Base-by-base conservation (phyloP, 1,140 invertebrate species). In the Dendroctonus ponderosae region DNA sequence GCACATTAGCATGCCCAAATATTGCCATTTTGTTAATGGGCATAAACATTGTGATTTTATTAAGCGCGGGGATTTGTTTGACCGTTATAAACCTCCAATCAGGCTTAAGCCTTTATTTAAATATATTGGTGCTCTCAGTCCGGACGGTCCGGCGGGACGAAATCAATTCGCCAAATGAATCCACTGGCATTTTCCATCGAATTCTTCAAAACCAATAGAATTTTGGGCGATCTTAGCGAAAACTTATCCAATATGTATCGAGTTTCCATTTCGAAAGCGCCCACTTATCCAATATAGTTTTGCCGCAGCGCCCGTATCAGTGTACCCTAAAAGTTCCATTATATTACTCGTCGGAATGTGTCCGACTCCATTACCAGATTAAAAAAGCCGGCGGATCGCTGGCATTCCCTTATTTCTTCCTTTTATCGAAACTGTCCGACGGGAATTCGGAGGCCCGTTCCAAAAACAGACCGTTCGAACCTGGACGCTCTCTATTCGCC, bases 341-440 rank as follows among this genome's bases (percentile, higher is more conserved):
- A 61, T 39, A 61, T 61, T 61, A 50, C 59, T 61, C 53, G 38
- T 40, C 59, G 59, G 59, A 61, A 61, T 61, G 59, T 61, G 59
- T 61, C 59, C 59, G 46, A 61, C 59, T 61, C 59, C 59, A 61
- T 61, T 61, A 61, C 59, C 37, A 61, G 59, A 61, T 61, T 61
- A 61, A 61, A 61, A 61, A 61, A 61, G 59, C 46, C 48, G 59
- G 59, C 44, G 26, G 26, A 50, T 50, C 46, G 46, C 14, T 8
- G 59, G 39, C 48, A 39, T 61, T 50, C 48, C 46, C 53, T 26
- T 3, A 1, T 26, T 26, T 26, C 15, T 51, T 61, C 40, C 38
- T 48, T 61, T 61, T 61, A 48, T 61, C 59, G 59, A 61, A 61
- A 61, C 59, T 61, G 48, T 51, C 59, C 59, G 48, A 38, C n/a